These are phyloP conservation scores for Colostygia pectinataria DNA, from an alignment of 2,888 invertebrate species.

Conservation along the genomic window DNA sequence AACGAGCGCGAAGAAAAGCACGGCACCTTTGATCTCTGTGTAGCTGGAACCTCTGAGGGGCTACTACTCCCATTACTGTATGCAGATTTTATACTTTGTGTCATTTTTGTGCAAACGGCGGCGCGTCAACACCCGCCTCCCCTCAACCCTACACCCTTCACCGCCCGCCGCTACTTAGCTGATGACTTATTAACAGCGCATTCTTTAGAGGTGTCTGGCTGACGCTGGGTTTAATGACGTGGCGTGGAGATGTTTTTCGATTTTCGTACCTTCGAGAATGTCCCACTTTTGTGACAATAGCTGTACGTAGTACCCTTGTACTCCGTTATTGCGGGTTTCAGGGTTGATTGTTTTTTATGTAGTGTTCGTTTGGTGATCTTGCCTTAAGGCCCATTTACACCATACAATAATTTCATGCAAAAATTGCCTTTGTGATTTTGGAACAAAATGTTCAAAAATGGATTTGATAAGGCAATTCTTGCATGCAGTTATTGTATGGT, in stretches of 20 bases:
- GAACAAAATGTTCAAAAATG: no score
- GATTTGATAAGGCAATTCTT: no score
- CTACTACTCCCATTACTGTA: conserved; percentile 73
- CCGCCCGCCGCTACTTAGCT: conserved; percentile 74
- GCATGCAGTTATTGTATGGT: no score
- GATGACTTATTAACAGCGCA: conserved; percentile 83
- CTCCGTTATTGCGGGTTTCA: conserved; percentile 3
- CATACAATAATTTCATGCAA: no score
- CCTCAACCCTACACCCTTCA: conserved; percentile 14
- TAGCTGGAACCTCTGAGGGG: conserved; percentile 65
- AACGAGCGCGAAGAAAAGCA: conserved; percentile 48
- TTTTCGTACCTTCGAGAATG: conserved; percentile 64
- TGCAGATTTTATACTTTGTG: conserved; percentile 81
- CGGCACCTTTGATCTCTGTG: conserved; percentile 68
- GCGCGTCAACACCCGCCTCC: conserved; percentile 36
- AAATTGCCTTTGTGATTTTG: no score
- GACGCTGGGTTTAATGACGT: conserved; percentile 79
- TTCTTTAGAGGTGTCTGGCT: conserved; percentile 81
- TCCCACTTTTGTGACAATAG: conserved; percentile 64
- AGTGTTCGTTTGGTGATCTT: neutral
- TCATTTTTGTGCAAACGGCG: conserved; percentile 75
- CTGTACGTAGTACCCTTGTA: conserved; percentile 10
- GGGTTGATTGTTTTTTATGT: conserved; percentile 11
- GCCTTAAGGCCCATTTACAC: neutral
- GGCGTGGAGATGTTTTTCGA: conserved; percentile 58